Evolutionary conservation across 53 echinoderm and acorn worm species (phyloP), one percentile per base, ranked within the genome.

Genomic region (Actinopyga echinites): DNA sequence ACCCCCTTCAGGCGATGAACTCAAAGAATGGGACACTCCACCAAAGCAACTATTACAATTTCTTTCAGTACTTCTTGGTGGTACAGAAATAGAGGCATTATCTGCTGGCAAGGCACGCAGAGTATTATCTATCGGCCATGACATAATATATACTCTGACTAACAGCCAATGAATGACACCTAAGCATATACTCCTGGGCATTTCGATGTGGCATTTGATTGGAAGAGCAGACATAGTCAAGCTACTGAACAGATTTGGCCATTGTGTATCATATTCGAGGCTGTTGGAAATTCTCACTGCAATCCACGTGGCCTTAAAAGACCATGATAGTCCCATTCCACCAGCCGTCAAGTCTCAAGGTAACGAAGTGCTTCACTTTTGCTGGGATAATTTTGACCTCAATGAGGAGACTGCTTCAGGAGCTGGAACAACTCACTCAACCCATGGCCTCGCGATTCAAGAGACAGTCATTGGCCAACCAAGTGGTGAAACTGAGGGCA

Each of bases 381-480:
- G 88, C 64, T 83, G 88, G 83, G 88, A 88, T 30, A 88, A 88
- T 29, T 88, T 88, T 73, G 88, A 88, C 31, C 52, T 88, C 9
- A 69, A 88, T 82, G 88, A 88, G 83, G 88, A 88, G 62, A 88
- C 88, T 28, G 42, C 88, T 37, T 88, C 88, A 43, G 83, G 83
- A 21, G 74, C 88, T 84, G 88, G 88, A 69, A 83, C 88, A 44
- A 87, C 87, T 32, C 87, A 87, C 68, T 80, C 87, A 20, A 87
- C 87, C 20, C 88, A 88, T 83, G 88, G 83, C 33, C 53, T 88
- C 25, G 71, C 82, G 36, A 88, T 83, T 37, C 88, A 88, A 74
- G 88, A 87, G 53, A 53, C 62, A 86, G 20, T 22, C 44, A 22
- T 36, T 75, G 75, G 40, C 13, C 12, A 75, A n/a, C 2, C 7